phyloP scores from a whole-genome alignment of 2,113 vertebrate species.

The Micromys minutus region DNA sequence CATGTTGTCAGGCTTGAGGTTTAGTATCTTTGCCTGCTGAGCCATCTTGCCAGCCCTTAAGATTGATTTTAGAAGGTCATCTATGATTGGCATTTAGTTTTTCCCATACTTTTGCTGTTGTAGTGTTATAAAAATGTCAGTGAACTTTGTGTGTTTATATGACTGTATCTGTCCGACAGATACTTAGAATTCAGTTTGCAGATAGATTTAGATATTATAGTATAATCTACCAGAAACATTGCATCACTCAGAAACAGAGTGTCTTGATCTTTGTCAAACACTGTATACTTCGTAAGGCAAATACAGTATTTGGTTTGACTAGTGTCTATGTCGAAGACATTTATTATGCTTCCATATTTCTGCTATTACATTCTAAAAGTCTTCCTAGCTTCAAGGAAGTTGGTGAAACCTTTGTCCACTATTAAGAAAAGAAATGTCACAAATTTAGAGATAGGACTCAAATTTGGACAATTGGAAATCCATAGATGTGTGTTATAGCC shows the following conservation, averaged over 20 bases:
- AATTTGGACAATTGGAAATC: neutral
- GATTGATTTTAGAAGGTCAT: neutral
- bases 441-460: neutral
- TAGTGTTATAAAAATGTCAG: neutral
- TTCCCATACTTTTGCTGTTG: neutral
- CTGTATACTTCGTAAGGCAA: neutral
- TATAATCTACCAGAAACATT: neutral
- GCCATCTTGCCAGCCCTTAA: neutral
- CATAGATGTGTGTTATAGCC: neutral
- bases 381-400: neutral
- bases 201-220: neutral
- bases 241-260: neutral
- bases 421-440: neutral
- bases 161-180: neutral
- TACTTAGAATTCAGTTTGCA: neutral
- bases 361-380: neutral
- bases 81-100: neutral
- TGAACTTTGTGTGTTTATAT: neutral
- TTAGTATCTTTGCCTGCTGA: neutral
- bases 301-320: neutral
- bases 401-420: neutral
- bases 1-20: neutral
- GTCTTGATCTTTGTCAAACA: neutral
- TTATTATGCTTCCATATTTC: neutral
- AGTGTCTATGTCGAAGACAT: neutral